Base-by-base conservation (phyloP, 64 coral and sea anemone genomes). In the Pachyseris speciosa region DNA sequence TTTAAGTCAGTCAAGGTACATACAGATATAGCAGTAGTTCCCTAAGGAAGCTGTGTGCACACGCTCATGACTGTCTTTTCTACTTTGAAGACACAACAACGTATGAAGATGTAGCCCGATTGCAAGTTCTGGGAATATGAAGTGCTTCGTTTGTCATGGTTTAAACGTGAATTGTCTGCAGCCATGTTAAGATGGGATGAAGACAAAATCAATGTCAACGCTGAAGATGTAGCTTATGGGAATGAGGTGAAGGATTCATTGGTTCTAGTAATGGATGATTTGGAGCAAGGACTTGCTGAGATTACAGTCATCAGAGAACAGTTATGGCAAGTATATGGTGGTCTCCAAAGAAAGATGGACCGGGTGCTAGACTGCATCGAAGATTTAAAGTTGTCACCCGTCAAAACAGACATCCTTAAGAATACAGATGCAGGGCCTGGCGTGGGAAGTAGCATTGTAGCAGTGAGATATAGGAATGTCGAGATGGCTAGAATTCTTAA, bases 401-500 rank as follows among this genome's bases (percentile, higher is more conserved):
- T 91, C 66, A 84, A 73, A 32, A 83, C 89, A 11, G 78, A 91
- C 49, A 78, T 80, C 60, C 87, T 80, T 68, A 90, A 83, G 59
- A 68, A 78, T 38, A 92, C 80, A 77, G 90, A 86, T 78, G 72
- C 72, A 37, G 71, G 59, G 42, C 71, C 80, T 64, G 89, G 69
- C 75, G 89, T 91, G 30, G 49, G 67, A 84, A 72, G 79, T 25
- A 84, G 67, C 49, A 84, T 84, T 36, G 53, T 50, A 60, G 78
- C 84, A 91, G 89, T 84, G 41, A 72, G 49, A 61, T 74, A 64
- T 24, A 63, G 87, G 42, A 63, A 90, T 64, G 75, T 43, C 52
- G 53, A 58, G 53, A 58, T 58, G 10, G 53, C 53, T 58, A 13
- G 53, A 58, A 22, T 58, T 19, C 53, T 3, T 49, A 13, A 49